These are phyloP conservation scores for Petromus typicus DNA, from an alignment of 2,113 vertebrate genomes.

Conservation along the genomic window DNA sequence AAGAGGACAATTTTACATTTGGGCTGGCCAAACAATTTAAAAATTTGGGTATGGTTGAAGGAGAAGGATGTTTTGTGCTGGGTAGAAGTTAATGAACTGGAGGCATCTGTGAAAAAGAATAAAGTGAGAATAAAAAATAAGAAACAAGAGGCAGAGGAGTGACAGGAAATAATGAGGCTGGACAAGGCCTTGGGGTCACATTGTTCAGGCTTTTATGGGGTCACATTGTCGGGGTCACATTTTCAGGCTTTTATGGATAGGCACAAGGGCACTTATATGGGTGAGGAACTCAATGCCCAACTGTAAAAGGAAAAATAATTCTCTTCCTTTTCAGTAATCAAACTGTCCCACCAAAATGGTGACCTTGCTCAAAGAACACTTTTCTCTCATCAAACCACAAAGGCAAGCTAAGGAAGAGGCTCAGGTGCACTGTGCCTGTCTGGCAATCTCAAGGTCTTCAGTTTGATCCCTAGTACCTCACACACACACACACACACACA, in stretches of 20 bases:
- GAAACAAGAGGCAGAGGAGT: too few relatives aligned
- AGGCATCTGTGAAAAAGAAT: background rate
- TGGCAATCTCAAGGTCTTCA: too few relatives aligned
- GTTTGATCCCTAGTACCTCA: too few relatives aligned
- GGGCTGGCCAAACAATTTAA: background rate
- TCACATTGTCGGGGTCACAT: accelerated
- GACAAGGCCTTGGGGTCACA: accelerated
- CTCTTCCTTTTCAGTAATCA: background rate
- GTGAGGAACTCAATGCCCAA: background rate
- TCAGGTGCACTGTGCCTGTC: too few relatives aligned
- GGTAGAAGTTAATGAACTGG: background rate
- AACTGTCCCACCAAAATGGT: background rate
- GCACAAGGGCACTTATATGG: too few relatives aligned
- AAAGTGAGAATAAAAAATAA: background rate
- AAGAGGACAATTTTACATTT: background rate
- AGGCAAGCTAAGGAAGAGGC: too few relatives aligned
- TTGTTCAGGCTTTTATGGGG: background rate
- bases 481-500: too few relatives aligned
- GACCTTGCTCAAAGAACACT: background rate
- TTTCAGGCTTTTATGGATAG: background rate
- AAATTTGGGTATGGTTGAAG: background rate
- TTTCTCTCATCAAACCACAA: background rate
- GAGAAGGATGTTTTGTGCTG: background rate
- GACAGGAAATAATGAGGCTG: background rate
- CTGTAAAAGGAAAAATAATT: background rate